Evolutionary conservation across 1,140 invertebrate species (phyloP), one percentile per base, ranked within the genome.

Genomic region (Tetramorium simillimum): DNA sequence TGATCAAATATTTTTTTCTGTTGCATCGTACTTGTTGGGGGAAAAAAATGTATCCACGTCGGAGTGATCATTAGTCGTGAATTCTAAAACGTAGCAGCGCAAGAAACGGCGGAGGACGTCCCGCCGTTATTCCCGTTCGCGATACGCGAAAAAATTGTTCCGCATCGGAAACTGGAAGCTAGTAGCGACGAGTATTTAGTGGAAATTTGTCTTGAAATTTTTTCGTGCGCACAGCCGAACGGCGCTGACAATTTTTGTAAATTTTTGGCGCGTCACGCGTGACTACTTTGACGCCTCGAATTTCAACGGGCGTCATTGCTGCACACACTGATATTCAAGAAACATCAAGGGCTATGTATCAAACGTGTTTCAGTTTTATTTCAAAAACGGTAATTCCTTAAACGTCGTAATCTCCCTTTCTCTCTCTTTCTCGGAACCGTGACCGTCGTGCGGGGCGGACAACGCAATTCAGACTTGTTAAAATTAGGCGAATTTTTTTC

Each of bases 1-100:
- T 91, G 89, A 91, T 90, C 90, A 91, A 91, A 91, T 91, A 90
- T 91, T 91, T 90, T 91, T 91, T 90, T 86, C 85, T 88, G 62
- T 70, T 73, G 60, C 58, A 73, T 18, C 56, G 84, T 88, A 90
- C 89, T 87, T 88, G 80, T 84, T 33, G 90, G 87, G 87, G 80
- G 77, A 85, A 87, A 84, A 90, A 90, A 84, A 87, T 72, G 86
- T 69, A 89, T 84, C 46, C 72, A 67, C 86, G 80, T 62, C 80
- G 76, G 75, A 86, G 89, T 90, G 85, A 90, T 90, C 89, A 89
- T 88, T 76, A 90, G 75, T 81, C 43, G 88, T 80, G 40, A 77
- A 85, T 90, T 78, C 86, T 85, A 76, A 89, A 90, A 82, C 62
- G 37, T 67, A 33, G 75, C 84, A 53, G 58, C 80, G 69, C 40